Evolutionary conservation across 2,888 invertebrate genomes (phyloP), one percentile per base, ranked within the genome.

Genomic region (Idaea straminata): DNA sequence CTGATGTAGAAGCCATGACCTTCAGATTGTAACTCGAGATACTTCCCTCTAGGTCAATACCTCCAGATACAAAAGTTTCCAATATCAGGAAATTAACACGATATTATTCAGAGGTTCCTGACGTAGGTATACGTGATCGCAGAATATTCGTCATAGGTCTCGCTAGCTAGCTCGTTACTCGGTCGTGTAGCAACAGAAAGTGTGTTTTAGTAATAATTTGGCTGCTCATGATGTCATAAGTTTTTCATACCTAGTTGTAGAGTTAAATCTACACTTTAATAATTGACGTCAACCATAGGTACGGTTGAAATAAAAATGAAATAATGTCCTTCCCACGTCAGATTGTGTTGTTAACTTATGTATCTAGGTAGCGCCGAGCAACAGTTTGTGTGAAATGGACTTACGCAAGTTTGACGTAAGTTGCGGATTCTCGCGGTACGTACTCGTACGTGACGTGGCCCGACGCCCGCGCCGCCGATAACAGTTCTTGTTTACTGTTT

Each of bases 401-500:
- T 80, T 83, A 79, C 78, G 80, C 78, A 81, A 80, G 74, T 76
- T 81, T 83, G 80, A 83, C 83, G 82, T 80, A 76, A 75, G 77
- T 74, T 73, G 72, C 74, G 74, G 76, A 76, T 59, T 10, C 25
- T 25, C 16, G 16, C 13, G 13, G 25, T 59, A 16, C 15, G 6
- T 36, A 58, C 76, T 72, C 66, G 69, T 65, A 66, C 66, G 77
- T 83, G 83, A 84, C 83, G 86, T 73, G 74, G 69, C 70, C 74
- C 78, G 75, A 77, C 82, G 80, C 83, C 74, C 74, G 78, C 83
- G 83, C 82, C 76, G 62, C 65, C 78, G 83, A 81, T 83, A 83
- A 74, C 83, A 82, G 80, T 85, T 87, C 86, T 87, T 83, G 79
- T 75, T 87, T 84, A 84, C 83, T 72, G 75, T 73, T 74, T 84